phyloP scores from a whole-genome alignment of 2,888 invertebrate species.

The Agonopterix arenella region DNA sequence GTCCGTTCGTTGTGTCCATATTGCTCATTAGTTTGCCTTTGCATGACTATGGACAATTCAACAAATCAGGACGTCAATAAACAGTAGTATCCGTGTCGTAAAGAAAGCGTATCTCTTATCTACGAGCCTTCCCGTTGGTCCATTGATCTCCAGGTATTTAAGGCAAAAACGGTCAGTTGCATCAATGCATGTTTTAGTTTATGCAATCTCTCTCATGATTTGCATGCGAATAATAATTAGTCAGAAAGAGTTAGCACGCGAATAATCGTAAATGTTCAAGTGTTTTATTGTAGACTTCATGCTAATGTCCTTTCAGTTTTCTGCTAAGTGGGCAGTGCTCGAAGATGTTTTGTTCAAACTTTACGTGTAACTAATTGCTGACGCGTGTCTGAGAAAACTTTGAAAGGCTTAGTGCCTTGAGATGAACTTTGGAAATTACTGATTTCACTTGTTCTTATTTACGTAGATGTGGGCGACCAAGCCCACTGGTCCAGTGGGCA shows the following conservation, averaged over 20 bases:
- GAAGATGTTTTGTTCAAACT: neutral
- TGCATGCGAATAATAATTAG: constrained; percentile 8
- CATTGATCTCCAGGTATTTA: constrained; percentile 6
- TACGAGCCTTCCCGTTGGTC: neutral
- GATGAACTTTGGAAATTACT: too few species aligned
- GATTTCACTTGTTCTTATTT: too few species aligned
- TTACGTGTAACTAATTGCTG: constrained; percentile 6
- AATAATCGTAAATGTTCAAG: neutral
- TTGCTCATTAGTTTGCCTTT: neutral
- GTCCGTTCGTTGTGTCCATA: too few species aligned
- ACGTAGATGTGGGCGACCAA: too few species aligned
- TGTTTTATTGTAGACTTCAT: neutral
- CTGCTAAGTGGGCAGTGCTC: neutral
- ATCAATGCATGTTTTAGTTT: constrained; percentile 7
- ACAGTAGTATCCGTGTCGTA: constrained; percentile 7
- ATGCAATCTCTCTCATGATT: constrained; percentile 11
- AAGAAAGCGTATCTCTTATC: constrained; percentile 5
- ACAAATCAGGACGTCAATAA: constrained; percentile 6
- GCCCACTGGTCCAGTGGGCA: too few species aligned
- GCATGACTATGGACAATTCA: constrained; percentile 6
- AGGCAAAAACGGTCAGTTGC: constrained; percentile 6
- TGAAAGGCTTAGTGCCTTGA: too few species aligned
- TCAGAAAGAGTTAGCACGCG: neutral
- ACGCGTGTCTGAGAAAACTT: neutral
- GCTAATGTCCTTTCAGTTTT: neutral